Conservation (phyloP, 2,113 vertebrate genomes). For the Sus scrofa region DNA sequence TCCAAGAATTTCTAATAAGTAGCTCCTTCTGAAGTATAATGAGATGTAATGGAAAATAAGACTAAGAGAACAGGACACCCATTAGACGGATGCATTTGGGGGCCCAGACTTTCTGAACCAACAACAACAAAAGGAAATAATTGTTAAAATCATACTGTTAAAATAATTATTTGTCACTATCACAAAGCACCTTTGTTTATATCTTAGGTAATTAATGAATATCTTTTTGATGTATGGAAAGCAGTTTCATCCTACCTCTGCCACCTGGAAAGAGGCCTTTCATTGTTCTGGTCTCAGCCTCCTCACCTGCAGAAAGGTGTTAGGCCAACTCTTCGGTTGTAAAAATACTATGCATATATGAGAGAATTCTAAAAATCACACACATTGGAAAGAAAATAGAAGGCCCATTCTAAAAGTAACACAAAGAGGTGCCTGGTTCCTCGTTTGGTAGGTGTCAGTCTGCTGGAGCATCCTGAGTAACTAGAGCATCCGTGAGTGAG, state of each 20-base stretch:
- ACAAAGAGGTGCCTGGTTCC: neutral
- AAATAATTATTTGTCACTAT: slow-evolving; percentile 18
- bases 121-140: neutral
- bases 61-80: neutral
- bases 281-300: neutral
- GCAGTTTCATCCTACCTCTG: neutral
- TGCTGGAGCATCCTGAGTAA: neutral
- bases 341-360: neutral
- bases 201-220: neutral
- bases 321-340: neutral
- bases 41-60: neutral
- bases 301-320: neutral
- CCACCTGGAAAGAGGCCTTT: neutral
- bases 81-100: neutral
- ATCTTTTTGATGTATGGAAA: neutral
- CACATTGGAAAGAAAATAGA: neutral
- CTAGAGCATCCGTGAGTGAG: neutral
- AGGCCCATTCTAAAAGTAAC: neutral
- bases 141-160: neutral
- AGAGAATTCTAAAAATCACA: neutral
- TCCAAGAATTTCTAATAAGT: neutral
- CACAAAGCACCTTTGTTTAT: neutral
- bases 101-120: neutral
- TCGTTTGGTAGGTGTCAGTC: neutral
- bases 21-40: neutral